These are phyloP conservation scores for Oryzias dopingdopingensis DNA, from an alignment of 2,797 vertebrate species.

Conservation along the genomic window DNA sequence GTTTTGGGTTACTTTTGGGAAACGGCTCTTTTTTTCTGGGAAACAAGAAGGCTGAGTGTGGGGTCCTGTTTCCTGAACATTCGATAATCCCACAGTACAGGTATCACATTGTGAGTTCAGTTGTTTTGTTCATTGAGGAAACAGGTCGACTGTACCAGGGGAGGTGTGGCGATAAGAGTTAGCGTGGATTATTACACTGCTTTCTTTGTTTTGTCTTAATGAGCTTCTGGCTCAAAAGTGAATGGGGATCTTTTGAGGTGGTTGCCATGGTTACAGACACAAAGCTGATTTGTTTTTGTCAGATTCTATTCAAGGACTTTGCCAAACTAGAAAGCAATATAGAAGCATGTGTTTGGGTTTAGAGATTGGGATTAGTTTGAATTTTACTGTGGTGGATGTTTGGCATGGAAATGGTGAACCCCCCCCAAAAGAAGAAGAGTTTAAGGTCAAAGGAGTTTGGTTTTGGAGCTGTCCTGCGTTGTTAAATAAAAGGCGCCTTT, in stretches of 20 bases:
- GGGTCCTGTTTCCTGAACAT: slow-evolving; percentile 34
- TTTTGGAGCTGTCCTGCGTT: too few species aligned
- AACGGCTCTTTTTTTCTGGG: slow-evolving; percentile 31
- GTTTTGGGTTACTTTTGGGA: slow-evolving; percentile 57
- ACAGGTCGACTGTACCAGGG: not conserved
- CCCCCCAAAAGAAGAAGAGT: too few species aligned
- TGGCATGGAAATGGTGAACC: not conserved
- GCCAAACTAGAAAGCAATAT: not conserved
- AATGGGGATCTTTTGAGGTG: slow-evolving; percentile 19
- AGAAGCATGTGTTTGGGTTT: not conserved
- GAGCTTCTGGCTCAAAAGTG: slow-evolving; percentile 24
- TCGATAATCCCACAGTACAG: not conserved
- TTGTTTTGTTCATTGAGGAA: not conserved
- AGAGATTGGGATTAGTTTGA: slow-evolving; percentile 1
- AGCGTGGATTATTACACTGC: slow-evolving; percentile 21
- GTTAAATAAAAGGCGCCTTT: too few species aligned
- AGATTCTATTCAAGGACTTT: slow-evolving; percentile 10
- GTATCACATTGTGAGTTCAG: not conserved
- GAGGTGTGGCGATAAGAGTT: slow-evolving; percentile 13
- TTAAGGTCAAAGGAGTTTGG: too few species aligned
- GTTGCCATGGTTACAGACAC: slow-evolving; percentile 21
- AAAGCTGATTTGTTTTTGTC: slow-evolving; percentile 9
- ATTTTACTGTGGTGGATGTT: not conserved
- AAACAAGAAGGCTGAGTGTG: slow-evolving; percentile 2
- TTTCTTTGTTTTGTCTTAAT: slow-evolving; percentile 59